Evolutionary conservation across 2,113 vertebrate genomes (phyloP).

Genomic region (Micromys minutus): DNA sequence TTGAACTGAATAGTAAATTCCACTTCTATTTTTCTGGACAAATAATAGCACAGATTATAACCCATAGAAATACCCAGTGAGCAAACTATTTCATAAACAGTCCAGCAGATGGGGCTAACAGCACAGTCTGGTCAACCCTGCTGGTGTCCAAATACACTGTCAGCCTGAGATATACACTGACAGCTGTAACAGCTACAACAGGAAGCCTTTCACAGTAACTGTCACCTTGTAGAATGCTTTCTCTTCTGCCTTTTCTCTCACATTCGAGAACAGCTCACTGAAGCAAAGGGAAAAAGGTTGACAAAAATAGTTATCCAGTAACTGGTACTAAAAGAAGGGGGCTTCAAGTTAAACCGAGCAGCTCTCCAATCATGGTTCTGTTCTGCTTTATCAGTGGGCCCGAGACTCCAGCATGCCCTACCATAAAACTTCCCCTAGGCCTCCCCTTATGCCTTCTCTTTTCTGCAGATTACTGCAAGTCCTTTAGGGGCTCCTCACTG

Average conservation of each 20-base stretch:
- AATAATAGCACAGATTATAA: background rate
- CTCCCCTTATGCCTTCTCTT: background rate
- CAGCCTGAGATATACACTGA: background rate
- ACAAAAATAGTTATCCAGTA: background rate
- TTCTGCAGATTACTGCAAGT: background rate
- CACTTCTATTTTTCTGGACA: slow-evolving; percentile 33
- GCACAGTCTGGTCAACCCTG: background rate
- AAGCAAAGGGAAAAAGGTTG: slow-evolving; percentile 3
- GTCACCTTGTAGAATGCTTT: background rate
- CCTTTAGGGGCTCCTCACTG: background rate
- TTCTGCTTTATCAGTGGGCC: background rate
- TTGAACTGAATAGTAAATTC: background rate
- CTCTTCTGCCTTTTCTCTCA: background rate
- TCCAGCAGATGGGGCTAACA: slow-evolving; percentile 85
- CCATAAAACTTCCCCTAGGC: background rate
- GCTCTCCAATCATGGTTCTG: background rate
- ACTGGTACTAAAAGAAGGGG: background rate
- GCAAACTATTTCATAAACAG: background rate
- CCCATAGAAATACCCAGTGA: slow-evolving; percentile 2
- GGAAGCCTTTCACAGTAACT: background rate
- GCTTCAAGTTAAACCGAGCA: background rate
- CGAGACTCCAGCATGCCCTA: background rate
- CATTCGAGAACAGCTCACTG: background rate
- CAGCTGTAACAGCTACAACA: background rate
- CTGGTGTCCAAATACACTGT: background rate